Evolutionary conservation across 2,797 vertebrate genomes (phyloP).

Genomic region (Sebastes steindachneri): DNA sequence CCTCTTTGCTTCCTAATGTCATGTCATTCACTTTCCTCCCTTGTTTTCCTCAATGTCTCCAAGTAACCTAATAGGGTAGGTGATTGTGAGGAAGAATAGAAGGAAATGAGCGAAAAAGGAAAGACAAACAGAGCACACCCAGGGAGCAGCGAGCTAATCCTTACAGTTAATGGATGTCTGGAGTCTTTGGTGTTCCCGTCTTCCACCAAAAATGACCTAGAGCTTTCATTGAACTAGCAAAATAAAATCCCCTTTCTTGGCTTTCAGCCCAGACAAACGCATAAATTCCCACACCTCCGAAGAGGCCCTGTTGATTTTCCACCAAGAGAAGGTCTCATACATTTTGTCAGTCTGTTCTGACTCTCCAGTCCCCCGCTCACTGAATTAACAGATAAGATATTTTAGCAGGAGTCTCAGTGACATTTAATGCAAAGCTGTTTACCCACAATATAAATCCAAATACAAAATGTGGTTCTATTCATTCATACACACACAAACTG

Average conservation of each 20-base stretch:
- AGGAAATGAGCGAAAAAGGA: slow-evolving; percentile 14
- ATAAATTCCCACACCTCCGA: slow-evolving; percentile 10
- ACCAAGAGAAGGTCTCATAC: neutral
- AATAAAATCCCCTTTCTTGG: slow-evolving; percentile 8
- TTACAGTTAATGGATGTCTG: slow-evolving; percentile 1
- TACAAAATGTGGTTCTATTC: neutral
- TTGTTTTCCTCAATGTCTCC: neutral
- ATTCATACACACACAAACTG: neutral
- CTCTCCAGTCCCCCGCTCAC: neutral
- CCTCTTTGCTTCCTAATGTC: neutral
- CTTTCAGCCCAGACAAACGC: slow-evolving; percentile 7
- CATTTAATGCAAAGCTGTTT: neutral
- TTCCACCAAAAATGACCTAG: neutral
- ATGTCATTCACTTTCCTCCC: neutral
- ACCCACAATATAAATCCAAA: neutral
- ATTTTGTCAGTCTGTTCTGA: neutral
- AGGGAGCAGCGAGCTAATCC: slow-evolving; percentile 15
- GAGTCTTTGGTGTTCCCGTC: neutral
- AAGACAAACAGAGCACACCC: slow-evolving; percentile 8
- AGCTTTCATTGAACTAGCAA: slow-evolving; percentile 10
- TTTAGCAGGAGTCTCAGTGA: neutral
- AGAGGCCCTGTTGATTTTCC: neutral
- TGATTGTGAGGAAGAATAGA: neutral
- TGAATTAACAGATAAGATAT: slow-evolving; percentile 13
- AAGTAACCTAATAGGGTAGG: neutral